These are phyloP conservation scores for Actinostola sp. DNA, from an alignment of 92 coral and sea anemone species.

Conservation along the genomic window DNA sequence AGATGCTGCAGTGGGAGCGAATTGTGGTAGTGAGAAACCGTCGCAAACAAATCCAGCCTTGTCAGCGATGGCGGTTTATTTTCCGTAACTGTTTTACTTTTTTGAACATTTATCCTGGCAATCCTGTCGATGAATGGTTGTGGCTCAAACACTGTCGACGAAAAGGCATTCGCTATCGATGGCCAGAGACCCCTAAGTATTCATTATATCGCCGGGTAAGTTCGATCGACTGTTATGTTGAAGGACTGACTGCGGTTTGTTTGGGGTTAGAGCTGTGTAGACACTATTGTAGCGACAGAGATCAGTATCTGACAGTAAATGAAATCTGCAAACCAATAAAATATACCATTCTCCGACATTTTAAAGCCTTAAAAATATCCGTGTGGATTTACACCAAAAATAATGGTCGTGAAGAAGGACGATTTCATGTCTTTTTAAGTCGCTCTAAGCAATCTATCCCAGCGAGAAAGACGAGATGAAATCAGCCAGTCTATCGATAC, in stretches of 20 bases:
- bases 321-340: too few species aligned
- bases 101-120: constrained; percentile 79
- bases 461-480: too few species aligned
- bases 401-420: too few species aligned
- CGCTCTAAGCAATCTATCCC: too few species aligned
- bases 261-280: not conserved
- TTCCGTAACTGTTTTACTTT: constrained; percentile 49
- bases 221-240: not conserved
- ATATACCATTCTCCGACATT: too few species aligned
- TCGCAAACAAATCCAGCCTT: constrained; percentile 47
- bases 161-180: constrained; percentile 62
- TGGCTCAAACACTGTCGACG: constrained; percentile 89
- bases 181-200: constrained; percentile 26
- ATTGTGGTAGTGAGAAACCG: constrained; percentile 11
- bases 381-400: too few species aligned
- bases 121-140: constrained; percentile 83
- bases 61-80: constrained; percentile 55
- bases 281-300: not conserved
- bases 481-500: too few species aligned
- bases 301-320: too few species aligned
- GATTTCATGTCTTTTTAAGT: too few species aligned
- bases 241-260: constrained; percentile 6
- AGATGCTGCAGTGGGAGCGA: constrained; percentile 44
- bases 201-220: constrained; percentile 63
- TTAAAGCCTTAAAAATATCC: too few species aligned